phyloP scores from a whole-genome alignment of 2,113 vertebrate genomes.

The Enhydra lutris region DNA sequence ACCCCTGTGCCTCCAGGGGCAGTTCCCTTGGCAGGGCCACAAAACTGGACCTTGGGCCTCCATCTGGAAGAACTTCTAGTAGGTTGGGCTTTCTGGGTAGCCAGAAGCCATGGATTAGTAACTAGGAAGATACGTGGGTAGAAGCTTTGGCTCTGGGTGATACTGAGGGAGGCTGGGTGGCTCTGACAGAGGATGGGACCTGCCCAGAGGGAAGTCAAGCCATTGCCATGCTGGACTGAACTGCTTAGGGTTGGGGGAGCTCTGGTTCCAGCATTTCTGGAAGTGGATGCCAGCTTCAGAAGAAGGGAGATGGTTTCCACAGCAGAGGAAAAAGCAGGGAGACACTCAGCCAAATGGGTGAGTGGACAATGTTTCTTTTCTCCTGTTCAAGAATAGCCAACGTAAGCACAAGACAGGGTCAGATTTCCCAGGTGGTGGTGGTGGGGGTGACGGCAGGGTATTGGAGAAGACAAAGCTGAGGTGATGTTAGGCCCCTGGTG shows the following conservation, averaged over 20 bases:
- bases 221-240: background rate
- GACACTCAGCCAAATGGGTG: background rate
- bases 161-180: background rate
- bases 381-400: background rate
- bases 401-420: background rate
- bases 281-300: constrained; percentile 1
- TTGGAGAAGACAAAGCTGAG: background rate
- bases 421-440: background rate
- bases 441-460: background rate
- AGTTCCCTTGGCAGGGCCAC: background rate
- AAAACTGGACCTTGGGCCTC: background rate
- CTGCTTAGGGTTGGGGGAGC: background rate
- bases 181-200: background rate
- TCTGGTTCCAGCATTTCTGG: constrained; percentile 4
- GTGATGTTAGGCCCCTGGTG: background rate
- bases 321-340: constrained; percentile 35
- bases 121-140: background rate
- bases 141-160: background rate
- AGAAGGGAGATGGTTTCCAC: constrained; percentile 9
- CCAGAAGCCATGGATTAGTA: background rate
- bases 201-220: background rate
- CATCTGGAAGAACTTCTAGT: background rate
- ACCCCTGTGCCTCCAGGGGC: background rate
- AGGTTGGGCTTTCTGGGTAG: background rate
- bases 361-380: constrained; percentile 43